These are phyloP conservation scores for Oxyura jamaicensis DNA, from an alignment of 2,113 vertebrate genomes.

Conservation along the genomic window DNA sequence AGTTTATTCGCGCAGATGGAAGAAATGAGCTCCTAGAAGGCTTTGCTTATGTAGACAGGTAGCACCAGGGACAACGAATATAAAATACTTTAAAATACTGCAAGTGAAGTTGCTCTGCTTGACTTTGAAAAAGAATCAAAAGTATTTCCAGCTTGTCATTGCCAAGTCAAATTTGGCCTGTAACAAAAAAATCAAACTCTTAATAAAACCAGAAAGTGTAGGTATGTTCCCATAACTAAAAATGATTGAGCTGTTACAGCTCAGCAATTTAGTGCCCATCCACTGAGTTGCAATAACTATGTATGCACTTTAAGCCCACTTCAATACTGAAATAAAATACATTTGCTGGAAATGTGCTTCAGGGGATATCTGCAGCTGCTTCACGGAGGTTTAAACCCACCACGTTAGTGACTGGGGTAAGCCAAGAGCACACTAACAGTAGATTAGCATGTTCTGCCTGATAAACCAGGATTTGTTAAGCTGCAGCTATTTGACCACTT, in stretches of 20 bases:
- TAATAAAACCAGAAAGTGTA: not conserved
- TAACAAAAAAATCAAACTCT: constrained; percentile 38
- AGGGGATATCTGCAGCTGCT: constrained; percentile 18
- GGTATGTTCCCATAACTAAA: not conserved
- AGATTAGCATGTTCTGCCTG: not conserved
- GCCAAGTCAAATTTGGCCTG: constrained; percentile 18
- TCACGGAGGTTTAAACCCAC: not conserved
- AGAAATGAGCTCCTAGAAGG: constrained; percentile 1
- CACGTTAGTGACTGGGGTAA: not conserved
- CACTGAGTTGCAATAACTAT: not conserved
- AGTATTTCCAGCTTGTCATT: not conserved
- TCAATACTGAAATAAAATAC: constrained; percentile 21
- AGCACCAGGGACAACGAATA: not conserved
- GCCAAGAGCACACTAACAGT: not conserved
- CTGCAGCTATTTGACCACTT: not conserved
- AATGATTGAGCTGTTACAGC: constrained; percentile 23
- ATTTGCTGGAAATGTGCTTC: not conserved
- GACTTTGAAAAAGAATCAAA: not conserved
- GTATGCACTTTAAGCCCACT: constrained; percentile 2
- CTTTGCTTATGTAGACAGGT: not conserved
- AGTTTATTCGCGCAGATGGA: not conserved
- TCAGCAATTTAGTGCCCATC: constrained; percentile 25
- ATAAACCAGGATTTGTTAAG: constrained; percentile 27
- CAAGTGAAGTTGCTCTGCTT: not conserved
- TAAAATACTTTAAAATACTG: constrained; percentile 13